phyloP scores from a whole-genome alignment of 2,113 vertebrate species.

The Hypanus sabinus region DNA sequence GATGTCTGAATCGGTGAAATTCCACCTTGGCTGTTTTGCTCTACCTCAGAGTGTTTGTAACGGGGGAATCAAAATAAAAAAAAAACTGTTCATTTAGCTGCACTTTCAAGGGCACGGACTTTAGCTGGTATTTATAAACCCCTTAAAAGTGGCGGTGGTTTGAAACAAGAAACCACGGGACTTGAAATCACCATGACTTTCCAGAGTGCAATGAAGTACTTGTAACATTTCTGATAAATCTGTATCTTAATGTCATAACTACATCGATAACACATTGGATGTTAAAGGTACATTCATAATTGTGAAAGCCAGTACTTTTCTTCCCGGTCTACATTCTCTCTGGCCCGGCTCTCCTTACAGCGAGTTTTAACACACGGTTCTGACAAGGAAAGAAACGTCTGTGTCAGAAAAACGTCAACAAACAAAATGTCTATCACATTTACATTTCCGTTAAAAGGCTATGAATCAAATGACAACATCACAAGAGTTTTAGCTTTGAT shows the following conservation, averaged over 20 bases:
- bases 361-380: not conserved
- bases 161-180: not conserved
- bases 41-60: not conserved
- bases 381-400: not conserved
- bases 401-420: not conserved
- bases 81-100: not conserved
- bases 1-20: not conserved
- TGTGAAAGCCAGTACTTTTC: not conserved
- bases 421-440: not conserved
- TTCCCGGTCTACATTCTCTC: not conserved
- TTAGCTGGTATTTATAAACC: not conserved
- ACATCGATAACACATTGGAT: not conserved
- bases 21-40: not conserved
- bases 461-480: not conserved
- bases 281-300: not conserved
- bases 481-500: not conserved
- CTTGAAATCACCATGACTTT: not conserved
- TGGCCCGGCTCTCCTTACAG: not conserved
- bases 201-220: not conserved
- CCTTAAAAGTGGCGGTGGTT: not conserved
- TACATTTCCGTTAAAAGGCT: not conserved
- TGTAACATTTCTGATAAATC: not conserved
- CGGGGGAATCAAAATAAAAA: not conserved
- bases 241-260: not conserved
- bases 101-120: not conserved